A percentile compares a stretch with the other conserved stretches of the same genome.
phyloP scores from a whole-genome alignment of 2,888 invertebrate species.

The Eristalinus aeneus region DNA sequence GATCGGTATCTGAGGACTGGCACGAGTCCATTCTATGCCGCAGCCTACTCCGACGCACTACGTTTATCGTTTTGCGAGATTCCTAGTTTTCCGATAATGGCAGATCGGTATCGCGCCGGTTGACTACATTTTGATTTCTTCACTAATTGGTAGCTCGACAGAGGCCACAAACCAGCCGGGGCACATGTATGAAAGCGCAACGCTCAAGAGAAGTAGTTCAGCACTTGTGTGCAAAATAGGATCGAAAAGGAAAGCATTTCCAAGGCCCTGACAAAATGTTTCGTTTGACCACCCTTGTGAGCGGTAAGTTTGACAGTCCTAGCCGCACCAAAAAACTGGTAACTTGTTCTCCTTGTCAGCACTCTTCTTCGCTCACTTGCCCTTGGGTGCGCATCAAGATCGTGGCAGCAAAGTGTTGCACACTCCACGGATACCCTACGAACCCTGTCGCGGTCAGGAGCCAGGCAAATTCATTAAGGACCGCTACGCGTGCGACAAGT shows the following conservation, averaged over 20 bases:
- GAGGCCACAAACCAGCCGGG: conserved; percentile 9
- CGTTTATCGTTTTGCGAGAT: neutral
- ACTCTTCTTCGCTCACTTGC: conserved; percentile 26
- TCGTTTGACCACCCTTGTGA: neutral
- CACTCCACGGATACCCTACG: conserved; percentile 1
- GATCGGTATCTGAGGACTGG: neutral
- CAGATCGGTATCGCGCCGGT: conserved; percentile 48
- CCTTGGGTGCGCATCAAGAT: neutral
- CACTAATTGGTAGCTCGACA: conserved; percentile 50
- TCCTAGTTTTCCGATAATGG: conserved; percentile 15
- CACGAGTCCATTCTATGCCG: neutral
- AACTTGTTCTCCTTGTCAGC: conserved; percentile 6
- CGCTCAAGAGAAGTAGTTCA: conserved; percentile 31
- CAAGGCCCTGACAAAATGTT: conserved; percentile 21
- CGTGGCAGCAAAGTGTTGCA: neutral
- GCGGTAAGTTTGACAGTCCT: conserved; percentile 30
- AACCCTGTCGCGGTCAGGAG: conserved; percentile 73
- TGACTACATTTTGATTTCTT: conserved; percentile 60
- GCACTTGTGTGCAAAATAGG: neutral
- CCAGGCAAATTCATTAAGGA: conserved; percentile 77
- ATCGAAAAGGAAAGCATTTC: neutral
- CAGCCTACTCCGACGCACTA: neutral
- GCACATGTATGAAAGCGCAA: conserved; percentile 21
- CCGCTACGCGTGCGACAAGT: conserved; percentile 75
- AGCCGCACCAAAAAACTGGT: neutral